Evolutionary conservation across 92 coral and sea anemone species (phyloP).

Genomic region (Epizoanthus stellaris): DNA sequence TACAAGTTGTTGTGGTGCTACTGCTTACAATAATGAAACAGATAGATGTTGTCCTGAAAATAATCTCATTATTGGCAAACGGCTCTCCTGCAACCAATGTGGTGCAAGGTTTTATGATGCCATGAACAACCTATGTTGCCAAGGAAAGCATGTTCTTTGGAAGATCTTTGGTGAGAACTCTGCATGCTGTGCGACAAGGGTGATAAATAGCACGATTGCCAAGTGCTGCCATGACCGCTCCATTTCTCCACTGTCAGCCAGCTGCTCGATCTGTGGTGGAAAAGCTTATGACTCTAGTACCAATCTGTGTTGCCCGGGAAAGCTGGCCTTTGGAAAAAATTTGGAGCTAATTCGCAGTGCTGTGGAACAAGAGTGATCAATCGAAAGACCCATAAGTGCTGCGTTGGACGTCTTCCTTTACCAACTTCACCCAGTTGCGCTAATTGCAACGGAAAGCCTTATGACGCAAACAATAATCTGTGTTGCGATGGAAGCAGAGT

Average conservation of each 20-base stretch:
- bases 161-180: constrained; percentile 7
- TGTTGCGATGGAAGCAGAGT: not conserved
- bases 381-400: not conserved
- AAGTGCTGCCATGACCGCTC: constrained; percentile 7
- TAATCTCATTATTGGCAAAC: not conserved
- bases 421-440: not conserved
- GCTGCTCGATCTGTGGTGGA: not conserved
- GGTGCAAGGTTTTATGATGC: constrained; percentile 1
- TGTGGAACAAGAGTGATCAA: not conserved
- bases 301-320: not conserved
- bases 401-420: not conserved
- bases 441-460: not conserved
- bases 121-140: not conserved
- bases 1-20: constrained; percentile 4
- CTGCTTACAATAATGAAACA: not conserved
- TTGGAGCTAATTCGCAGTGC: not conserved
- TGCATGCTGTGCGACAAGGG: constrained; percentile 4
- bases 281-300: not conserved
- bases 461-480: not conserved
- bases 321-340: not conserved
- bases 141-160: not conserved
- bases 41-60: not conserved
- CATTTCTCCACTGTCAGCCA: constrained; percentile 1
- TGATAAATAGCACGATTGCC: not conserved
- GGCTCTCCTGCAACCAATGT: constrained; percentile 7